Evolutionary conservation across 2,797 vertebrate species (phyloP), one percentile per base, ranked within the genome.

Genomic region (Spinus pinus): DNA sequence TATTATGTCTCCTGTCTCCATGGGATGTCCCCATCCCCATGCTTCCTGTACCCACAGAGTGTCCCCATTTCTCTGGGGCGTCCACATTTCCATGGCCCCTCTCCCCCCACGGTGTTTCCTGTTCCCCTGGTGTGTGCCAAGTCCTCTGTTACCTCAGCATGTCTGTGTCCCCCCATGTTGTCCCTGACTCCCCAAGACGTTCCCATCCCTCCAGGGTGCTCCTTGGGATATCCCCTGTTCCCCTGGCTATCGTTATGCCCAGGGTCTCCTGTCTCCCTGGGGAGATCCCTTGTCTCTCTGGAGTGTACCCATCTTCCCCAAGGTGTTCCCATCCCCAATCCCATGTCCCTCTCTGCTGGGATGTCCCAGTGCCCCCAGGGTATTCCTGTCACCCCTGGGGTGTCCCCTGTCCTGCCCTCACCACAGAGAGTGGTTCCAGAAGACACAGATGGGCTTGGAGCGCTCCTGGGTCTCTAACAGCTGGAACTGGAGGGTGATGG

Each of bases 381-480:
- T 16, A 12, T 27, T 54, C 37, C 30, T 7, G 20, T 35, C 31
- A 61, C 28, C 20, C 28, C 24, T 14, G 28, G n/a, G 17, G 9
- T 51, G 39, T 41, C 39, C 53, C 30, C 35, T 14, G 28, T 27
- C 8, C 41, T 1, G 5, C 16, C 12, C 99, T 99, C 98, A 99
- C 99, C 98, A 97, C 79, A 99, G 98, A 3, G 98, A 98, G 93
- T 99, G 99, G 96, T 99, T 99, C 99, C 99, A 99, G 98, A 99
- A 99, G 75, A 99, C 99, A 10, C 99, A 99, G 97, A 99, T 99
- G 96, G 99, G 99, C 86, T 99, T 99, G 83, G 99, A 98, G 91
- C 99, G 98, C 96, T 99, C 99, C 98, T 99, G 98, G 0, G 98
- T 99, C 97, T 98, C 95, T 80, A 99, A 98, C 85, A 99, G 98